A percentile compares a stretch with the other conserved stretches of the same genome.
Evolutionary conservation across 2,797 vertebrate genomes (phyloP).

Genomic region (Halcyon leucocephala): DNA sequence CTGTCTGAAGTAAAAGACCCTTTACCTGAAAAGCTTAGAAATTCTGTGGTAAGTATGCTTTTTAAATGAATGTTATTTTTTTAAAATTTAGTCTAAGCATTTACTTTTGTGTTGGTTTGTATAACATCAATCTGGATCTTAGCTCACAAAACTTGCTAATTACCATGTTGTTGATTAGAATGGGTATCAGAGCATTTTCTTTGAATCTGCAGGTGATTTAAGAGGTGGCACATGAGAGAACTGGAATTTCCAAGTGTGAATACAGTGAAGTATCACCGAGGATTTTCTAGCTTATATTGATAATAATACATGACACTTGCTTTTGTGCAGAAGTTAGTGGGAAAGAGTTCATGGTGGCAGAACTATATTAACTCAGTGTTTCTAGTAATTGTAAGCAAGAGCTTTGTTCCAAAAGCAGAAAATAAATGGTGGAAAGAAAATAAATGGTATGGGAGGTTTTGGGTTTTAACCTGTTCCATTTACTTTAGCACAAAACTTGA

Average conservation of each 20-base stretch:
- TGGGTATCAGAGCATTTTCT: background rate
- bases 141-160: background rate
- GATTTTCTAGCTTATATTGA: background rate
- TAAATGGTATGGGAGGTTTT: background rate
- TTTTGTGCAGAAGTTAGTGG: background rate
- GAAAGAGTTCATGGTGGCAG: background rate
- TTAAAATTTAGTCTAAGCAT: accelerated
- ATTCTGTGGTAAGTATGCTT: slow-evolving; percentile 90
- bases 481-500: background rate
- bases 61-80: background rate
- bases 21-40: slow-evolving; percentile 95
- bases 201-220: background rate
- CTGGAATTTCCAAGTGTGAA: background rate
- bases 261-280: background rate
- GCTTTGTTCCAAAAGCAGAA: background rate
- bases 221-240: background rate
- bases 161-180: background rate
- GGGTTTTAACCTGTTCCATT: background rate
- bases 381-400: background rate
- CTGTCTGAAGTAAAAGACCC: slow-evolving; percentile 96
- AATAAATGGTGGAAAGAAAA: background rate
- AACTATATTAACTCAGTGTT: background rate
- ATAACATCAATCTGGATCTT: background rate
- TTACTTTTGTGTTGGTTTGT: background rate
- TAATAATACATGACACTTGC: background rate